Conservation (phyloP, 2,888 invertebrate genomes). For the Deilephila porcellus region DNA sequence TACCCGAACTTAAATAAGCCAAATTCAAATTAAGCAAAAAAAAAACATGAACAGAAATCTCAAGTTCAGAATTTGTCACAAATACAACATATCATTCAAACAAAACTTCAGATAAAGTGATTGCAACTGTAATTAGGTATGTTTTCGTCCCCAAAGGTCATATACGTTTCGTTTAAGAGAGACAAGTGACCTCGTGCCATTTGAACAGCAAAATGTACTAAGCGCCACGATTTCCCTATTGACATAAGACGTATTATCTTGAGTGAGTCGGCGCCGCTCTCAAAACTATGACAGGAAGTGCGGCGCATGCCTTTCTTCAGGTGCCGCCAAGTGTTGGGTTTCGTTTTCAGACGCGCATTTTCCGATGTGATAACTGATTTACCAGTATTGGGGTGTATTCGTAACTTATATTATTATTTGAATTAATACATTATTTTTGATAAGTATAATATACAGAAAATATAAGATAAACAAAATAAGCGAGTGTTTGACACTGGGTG, state of each 20-base stretch:
- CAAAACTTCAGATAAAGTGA: conserved; percentile 55
- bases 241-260: conserved; percentile 63
- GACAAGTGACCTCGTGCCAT: conserved; percentile 65
- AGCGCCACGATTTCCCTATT: conserved; percentile 51
- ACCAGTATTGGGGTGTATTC: background rate
- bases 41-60: background rate
- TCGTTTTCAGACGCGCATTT: conserved; percentile 34
- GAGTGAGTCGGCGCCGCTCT: conserved; percentile 58
- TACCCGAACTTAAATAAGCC: no score
- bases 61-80: conserved; percentile 11
- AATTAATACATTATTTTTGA: background rate
- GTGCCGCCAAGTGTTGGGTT: conserved; percentile 56
- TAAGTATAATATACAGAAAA: no score
- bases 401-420: background rate
- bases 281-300: conserved; percentile 79
- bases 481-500: no score
- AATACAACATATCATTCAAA: conserved; percentile 35
- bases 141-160: conserved; percentile 78
- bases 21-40: no score
- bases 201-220: conserved; percentile 56
- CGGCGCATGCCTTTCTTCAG: conserved; percentile 76
- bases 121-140: conserved; percentile 50
- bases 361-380: conserved; percentile 21
- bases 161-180: conserved; percentile 67
- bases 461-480: no score